phyloP scores from a whole-genome alignment of 2,797 vertebrate species.

The Molossus alvarezi region DNA sequence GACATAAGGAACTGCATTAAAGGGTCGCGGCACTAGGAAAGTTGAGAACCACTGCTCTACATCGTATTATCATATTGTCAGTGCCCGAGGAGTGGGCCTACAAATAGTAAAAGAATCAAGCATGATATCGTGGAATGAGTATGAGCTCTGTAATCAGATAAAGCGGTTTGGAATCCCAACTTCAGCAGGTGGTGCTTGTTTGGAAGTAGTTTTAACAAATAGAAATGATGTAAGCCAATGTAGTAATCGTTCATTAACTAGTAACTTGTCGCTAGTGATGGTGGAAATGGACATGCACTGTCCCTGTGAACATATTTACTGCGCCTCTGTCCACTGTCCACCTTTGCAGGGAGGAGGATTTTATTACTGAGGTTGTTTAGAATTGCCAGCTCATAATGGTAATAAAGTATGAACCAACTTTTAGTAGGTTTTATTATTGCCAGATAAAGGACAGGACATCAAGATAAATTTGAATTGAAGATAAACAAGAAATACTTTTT shows the following conservation, averaged over 20 bases:
- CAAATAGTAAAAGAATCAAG: background rate
- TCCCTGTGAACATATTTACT: background rate
- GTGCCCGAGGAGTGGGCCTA: background rate
- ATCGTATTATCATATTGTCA: background rate
- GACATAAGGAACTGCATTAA: too few species aligned
- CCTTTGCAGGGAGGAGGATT: background rate
- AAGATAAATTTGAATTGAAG: conserved; percentile 42
- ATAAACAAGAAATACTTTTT: conserved; percentile 4
- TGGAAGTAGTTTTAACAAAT: conserved; percentile 14
- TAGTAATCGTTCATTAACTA: background rate
- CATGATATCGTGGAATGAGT: background rate
- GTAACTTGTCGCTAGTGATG: background rate
- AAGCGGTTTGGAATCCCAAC: background rate
- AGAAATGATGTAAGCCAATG: conserved; percentile 8
- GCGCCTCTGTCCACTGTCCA: background rate
- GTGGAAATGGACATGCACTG: background rate
- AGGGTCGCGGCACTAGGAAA: too few species aligned
- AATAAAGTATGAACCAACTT: conserved; percentile 18
- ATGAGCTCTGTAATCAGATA: background rate
- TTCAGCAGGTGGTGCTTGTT: background rate
- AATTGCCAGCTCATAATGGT: background rate
- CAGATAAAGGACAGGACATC: conserved; percentile 10
- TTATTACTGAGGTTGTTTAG: background rate
- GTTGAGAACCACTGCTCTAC: background rate
- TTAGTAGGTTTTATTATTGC: background rate